Evolutionary conservation across 2,797 vertebrate species (phyloP).

Genomic region (Oreonectes daqikongensis): DNA sequence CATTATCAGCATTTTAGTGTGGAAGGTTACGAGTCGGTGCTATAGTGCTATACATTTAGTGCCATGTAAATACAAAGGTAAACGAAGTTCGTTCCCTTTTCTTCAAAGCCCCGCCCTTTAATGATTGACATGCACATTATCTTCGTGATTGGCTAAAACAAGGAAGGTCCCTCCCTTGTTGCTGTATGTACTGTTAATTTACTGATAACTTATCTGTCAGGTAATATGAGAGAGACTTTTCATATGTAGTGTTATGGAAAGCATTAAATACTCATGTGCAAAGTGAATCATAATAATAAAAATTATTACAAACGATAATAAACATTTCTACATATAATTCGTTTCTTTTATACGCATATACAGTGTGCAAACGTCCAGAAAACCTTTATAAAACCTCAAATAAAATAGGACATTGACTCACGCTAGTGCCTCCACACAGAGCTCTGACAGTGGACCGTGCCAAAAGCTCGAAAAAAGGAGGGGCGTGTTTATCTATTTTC

Average conservation of each 20-base stretch:
- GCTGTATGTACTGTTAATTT: neutral
- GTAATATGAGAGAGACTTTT: neutral
- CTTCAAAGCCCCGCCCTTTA: neutral
- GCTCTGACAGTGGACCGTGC: conserved; percentile 42
- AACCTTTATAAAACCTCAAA: neutral
- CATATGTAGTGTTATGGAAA: neutral
- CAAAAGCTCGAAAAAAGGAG: conserved; percentile 19
- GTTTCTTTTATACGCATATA: neutral
- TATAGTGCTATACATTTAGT: too few species aligned
- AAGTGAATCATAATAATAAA: too few species aligned
- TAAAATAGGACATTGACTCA: conserved; percentile 24
- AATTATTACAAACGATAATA: neutral
- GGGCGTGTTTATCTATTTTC: fast-evolving
- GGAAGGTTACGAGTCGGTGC: too few species aligned
- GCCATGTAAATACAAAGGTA: too few species aligned
- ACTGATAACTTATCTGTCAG: neutral
- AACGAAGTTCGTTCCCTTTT: neutral
- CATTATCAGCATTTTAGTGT: too few species aligned
- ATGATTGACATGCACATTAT: neutral
- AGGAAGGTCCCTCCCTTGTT: neutral
- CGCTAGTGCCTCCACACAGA: conserved; percentile 7
- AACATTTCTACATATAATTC: neutral
- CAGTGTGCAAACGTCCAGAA: neutral
- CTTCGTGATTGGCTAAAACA: neutral
- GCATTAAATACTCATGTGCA: neutral